These are phyloP conservation scores for Drosophila pandora DNA, from an alignment of 1,140 invertebrate genomes.

Conservation along the genomic window DNA sequence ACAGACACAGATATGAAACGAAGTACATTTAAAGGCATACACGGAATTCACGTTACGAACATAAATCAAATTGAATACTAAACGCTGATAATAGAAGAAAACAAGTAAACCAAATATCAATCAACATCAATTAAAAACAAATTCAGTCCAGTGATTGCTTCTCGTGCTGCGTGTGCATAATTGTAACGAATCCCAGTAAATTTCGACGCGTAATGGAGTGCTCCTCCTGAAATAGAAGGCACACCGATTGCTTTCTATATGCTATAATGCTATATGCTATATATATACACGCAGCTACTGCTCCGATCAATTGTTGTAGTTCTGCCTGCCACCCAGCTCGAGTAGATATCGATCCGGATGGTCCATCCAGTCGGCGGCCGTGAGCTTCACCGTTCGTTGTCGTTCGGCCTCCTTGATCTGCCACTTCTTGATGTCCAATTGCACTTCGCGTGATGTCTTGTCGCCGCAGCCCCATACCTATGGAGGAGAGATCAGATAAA, in stretches of 20 bases:
- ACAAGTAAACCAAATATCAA: slow-evolving; percentile 60
- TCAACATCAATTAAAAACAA: slow-evolving; percentile 71
- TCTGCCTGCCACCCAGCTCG: slow-evolving; percentile 91
- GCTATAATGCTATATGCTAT: neutral
- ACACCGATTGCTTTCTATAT: slow-evolving; percentile 40
- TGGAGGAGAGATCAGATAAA: neutral
- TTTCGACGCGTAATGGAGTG: slow-evolving; percentile 22
- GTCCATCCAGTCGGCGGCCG: slow-evolving; percentile 94
- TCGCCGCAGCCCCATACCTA: slow-evolving; percentile 95
- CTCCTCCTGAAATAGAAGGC: slow-evolving; percentile 23
- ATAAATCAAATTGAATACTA: slow-evolving; percentile 64
- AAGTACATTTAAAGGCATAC: slow-evolving; percentile 53
- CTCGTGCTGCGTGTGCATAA: slow-evolving; percentile 49
- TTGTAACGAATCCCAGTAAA: slow-evolving; percentile 36
- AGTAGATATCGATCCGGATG: slow-evolving; percentile 94
- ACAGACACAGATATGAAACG: slow-evolving; percentile 40
- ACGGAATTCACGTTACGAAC: slow-evolving; percentile 56
- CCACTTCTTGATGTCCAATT: slow-evolving; percentile 95
- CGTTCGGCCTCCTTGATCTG: slow-evolving; percentile 94
- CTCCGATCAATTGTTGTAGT: slow-evolving; percentile 86
- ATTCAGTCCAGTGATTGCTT: slow-evolving; percentile 71
- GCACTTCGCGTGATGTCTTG: slow-evolving; percentile 88
- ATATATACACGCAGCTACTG: slow-evolving; percentile 42
- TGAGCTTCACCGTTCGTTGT: slow-evolving; percentile 91
- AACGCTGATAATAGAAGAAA: slow-evolving; percentile 55